Conservation (phyloP, 1,140 invertebrate species). For the Lethrus apterus region DNA sequence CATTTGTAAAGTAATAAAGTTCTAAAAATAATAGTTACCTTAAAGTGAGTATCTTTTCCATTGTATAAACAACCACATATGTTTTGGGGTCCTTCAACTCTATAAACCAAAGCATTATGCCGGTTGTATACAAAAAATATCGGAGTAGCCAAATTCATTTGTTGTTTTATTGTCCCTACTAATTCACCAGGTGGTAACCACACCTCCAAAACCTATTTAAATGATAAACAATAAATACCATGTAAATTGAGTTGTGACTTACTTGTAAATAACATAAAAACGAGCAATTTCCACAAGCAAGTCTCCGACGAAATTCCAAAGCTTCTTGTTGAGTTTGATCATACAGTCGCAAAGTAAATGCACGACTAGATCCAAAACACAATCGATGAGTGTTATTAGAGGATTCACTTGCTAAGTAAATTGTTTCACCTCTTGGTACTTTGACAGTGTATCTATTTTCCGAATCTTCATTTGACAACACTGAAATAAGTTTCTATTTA, state of each 20-base stretch:
- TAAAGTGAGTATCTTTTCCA: slow-evolving; percentile 44
- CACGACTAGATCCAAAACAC: slow-evolving; percentile 50
- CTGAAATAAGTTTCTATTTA: slow-evolving; percentile 16
- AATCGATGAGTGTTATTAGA: slow-evolving; percentile 48
- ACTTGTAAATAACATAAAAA: slow-evolving; percentile 33
- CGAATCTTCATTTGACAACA: slow-evolving; percentile 41
- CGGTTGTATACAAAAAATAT: slow-evolving; percentile 46
- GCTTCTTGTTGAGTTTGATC: slow-evolving; percentile 59
- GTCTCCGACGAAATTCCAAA: slow-evolving; percentile 47
- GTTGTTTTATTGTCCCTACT: slow-evolving; percentile 48
- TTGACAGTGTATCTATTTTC: slow-evolving; percentile 58
- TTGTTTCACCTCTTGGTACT: slow-evolving; percentile 52
- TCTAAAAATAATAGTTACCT: slow-evolving; percentile 31
- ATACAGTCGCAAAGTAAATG: slow-evolving; percentile 52
- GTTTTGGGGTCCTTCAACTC: slow-evolving; percentile 46
- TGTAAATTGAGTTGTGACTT: no score
- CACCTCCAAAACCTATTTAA: slow-evolving; percentile 43
- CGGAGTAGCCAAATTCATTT: slow-evolving; percentile 45
- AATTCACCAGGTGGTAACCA: slow-evolving; percentile 48
- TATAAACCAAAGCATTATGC: slow-evolving; percentile 43
- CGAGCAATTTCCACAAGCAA: slow-evolving; percentile 42
- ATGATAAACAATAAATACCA: no score
- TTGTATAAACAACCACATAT: slow-evolving; percentile 35
- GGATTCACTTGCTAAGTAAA: slow-evolving; percentile 54
- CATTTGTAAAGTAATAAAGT: slow-evolving; percentile 10